Conservation (phyloP, 2,888 invertebrate genomes). For the Arrhopalites spinosus region DNA sequence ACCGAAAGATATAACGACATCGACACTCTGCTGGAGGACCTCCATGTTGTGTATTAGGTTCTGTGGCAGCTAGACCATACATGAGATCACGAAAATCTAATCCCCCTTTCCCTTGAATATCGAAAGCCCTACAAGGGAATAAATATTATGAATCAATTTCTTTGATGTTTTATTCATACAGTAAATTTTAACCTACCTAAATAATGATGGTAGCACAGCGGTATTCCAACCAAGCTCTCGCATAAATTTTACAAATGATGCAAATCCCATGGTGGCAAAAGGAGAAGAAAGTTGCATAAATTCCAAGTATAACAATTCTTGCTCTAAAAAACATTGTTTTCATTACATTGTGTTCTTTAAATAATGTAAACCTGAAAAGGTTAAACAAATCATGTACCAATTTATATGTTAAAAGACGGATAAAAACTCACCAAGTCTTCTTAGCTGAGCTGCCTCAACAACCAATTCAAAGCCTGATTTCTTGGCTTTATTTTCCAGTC, state of each 20-base stretch:
- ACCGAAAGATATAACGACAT: slow-evolving; percentile 72
- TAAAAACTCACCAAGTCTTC: slow-evolving; percentile 47
- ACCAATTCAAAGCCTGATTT: slow-evolving; percentile 47
- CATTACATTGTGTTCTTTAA: too few species aligned
- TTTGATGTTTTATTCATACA: neutral
- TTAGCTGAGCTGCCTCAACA: slow-evolving; percentile 49
- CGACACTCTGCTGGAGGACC: slow-evolving; percentile 70
- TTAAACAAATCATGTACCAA: too few species aligned
- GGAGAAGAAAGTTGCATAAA: slow-evolving; percentile 66
- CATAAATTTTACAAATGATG: slow-evolving; percentile 65
- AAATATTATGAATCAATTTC: neutral
- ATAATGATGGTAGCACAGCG: slow-evolving; percentile 61
- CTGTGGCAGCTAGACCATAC: slow-evolving; percentile 69
- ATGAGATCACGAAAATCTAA: slow-evolving; percentile 66
- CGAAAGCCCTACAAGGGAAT: slow-evolving; percentile 64
- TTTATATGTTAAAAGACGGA: neutral
- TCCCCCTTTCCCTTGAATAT: slow-evolving; percentile 63
- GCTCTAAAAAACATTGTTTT: too few species aligned
- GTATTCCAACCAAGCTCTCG: slow-evolving; percentile 65
- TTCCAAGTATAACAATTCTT: slow-evolving; percentile 65
- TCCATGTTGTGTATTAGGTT: slow-evolving; percentile 69
- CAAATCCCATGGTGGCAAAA: slow-evolving; percentile 65
- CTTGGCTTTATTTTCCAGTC: slow-evolving; percentile 35
- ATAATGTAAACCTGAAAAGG: too few species aligned
- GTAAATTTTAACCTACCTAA: slow-evolving; percentile 60